These are phyloP conservation scores for Emydura subglobosa DNA, from an alignment of 2,113 vertebrate species.

Conservation along the genomic window DNA sequence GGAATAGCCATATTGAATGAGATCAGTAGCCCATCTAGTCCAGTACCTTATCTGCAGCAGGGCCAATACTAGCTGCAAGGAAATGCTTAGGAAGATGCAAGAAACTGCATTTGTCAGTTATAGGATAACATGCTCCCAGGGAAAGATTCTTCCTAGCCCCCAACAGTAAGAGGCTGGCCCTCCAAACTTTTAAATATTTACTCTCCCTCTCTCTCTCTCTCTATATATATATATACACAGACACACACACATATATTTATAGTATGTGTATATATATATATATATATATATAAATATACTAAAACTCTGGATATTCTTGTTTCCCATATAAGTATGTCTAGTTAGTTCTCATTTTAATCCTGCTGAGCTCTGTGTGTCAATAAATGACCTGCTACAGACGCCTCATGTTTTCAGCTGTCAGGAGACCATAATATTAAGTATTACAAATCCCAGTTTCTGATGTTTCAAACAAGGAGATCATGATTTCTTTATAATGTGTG, in stretches of 20 bases:
- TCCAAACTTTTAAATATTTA: neutral
- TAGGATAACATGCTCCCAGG: rapidly evolving
- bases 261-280: too few relatives aligned
- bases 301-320: neutral
- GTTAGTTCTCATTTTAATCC: neutral
- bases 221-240: too few relatives aligned
- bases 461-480: rapidly evolving
- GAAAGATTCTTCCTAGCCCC: neutral
- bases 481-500: neutral
- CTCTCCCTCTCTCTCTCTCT: too few relatives aligned
- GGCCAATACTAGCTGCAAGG: neutral
- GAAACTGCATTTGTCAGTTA: neutral
- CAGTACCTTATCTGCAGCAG: neutral
- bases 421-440: neutral
- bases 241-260: too few relatives aligned
- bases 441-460: neutral
- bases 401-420: neutral
- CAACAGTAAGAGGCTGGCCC: neutral
- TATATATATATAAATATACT: too few relatives aligned
- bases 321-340: neutral
- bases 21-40: neutral
- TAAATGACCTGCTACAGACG: neutral
- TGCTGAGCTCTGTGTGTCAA: neutral
- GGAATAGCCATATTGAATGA: neutral
- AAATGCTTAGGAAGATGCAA: neutral